phyloP scores from a whole-genome alignment of 2,113 vertebrate genomes.

The Antennarius striatus region DNA sequence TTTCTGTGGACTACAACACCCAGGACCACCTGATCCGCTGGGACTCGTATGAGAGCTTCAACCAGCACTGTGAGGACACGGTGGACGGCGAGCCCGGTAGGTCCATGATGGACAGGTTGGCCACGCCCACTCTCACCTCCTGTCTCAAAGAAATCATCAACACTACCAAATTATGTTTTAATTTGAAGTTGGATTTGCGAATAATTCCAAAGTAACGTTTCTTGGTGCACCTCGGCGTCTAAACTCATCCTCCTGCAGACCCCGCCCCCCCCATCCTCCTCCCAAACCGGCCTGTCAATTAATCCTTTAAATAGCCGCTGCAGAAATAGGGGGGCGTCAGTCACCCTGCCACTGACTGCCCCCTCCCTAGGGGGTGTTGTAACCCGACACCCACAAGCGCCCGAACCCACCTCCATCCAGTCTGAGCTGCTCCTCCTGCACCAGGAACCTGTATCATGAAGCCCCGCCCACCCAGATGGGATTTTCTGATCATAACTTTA shows the following conservation, averaged over 20 bases:
- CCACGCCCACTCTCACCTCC: not conserved
- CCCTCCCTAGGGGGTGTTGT: conserved; percentile 33
- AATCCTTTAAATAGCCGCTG: conserved; percentile 77
- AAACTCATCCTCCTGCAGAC: too few species aligned
- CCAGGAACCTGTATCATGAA: not conserved
- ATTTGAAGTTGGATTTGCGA: too few species aligned
- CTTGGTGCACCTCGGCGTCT: too few species aligned
- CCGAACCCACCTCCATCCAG: conserved; percentile 10
- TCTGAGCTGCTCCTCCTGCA: not conserved
- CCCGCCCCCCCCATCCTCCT: not conserved
- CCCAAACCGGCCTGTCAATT: conserved; percentile 56
- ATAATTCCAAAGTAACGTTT: not conserved
- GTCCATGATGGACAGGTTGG: conserved; percentile 27
- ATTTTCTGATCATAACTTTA: too few species aligned
- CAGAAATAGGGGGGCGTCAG: conserved; percentile 79
- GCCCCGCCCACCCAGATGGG: too few species aligned
- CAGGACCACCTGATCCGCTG: conserved; percentile 93
- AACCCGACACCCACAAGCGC: conserved; percentile 52
- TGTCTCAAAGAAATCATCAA: too few species aligned
- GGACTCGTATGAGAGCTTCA: conserved; percentile 94
- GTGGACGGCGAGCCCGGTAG: conserved; percentile 76
- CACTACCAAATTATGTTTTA: too few species aligned
- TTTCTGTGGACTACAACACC: conserved; percentile 96
- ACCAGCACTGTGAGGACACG: conserved; percentile 80
- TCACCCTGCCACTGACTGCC: conserved; percentile 49